Conservation (phyloP, 2,113 vertebrate genomes). For the Dipodomys stephensi region DNA sequence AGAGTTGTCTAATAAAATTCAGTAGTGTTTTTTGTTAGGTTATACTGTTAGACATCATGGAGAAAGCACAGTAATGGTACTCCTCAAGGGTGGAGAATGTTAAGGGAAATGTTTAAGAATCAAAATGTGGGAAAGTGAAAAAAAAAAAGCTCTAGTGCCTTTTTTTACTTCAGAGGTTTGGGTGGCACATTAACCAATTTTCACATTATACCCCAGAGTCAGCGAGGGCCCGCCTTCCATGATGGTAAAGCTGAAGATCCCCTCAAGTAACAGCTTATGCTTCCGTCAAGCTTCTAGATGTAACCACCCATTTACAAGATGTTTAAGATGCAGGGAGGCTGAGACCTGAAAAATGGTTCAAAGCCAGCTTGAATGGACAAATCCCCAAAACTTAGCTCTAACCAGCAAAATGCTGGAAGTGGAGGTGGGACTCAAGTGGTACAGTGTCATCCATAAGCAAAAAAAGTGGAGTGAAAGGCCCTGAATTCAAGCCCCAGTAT, state of each 20-base stretch:
- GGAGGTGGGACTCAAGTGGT: too few relatives aligned
- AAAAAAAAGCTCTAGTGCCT: not conserved
- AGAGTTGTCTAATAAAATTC: conserved; percentile 14
- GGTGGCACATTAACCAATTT: not conserved
- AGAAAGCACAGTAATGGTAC: not conserved
- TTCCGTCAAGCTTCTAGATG: not conserved
- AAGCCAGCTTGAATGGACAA: too few relatives aligned
- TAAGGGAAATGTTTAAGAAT: not conserved
- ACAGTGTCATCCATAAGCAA: too few relatives aligned
- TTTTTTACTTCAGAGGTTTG: not conserved
- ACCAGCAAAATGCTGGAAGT: too few relatives aligned
- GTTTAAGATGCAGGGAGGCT: not conserved
- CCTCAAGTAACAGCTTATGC: not conserved
- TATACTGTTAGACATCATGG: not conserved
- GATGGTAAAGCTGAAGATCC: not conserved
- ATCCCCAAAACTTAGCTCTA: too few relatives aligned
- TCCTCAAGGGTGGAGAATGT: too few relatives aligned
- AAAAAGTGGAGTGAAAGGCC: too few relatives aligned
- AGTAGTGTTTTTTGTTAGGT: not conserved
- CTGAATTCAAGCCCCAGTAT: too few relatives aligned
- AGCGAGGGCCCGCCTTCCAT: not conserved
- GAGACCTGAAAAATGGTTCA: too few relatives aligned
- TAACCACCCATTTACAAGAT: not conserved
- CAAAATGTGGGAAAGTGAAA: not conserved
- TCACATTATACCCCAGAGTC: not conserved